Evolutionary conservation across 2,888 invertebrate genomes (phyloP), one percentile per base, ranked within the genome.

Genomic region (Parnassius orleans): DNA sequence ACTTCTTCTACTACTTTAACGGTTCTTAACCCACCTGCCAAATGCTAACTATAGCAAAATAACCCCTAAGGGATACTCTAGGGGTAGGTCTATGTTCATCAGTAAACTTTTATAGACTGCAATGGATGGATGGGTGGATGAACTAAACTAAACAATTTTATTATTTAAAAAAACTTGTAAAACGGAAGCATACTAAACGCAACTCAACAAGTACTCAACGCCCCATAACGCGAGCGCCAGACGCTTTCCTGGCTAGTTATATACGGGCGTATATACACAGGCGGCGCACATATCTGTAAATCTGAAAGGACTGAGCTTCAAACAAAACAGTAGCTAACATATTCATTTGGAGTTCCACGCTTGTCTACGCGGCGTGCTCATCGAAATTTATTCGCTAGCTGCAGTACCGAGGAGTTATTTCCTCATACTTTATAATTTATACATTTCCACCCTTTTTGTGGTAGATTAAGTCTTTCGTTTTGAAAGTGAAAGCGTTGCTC

Each of bases 141-240:
- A 24, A 24, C 24, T 2, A 2, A 24, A 24, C 2, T 1, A 24
- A 24, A 24, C 24, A 24, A 24, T 24, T 24, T 24, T 24, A 24
- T 24, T 24, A n/a, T n/a, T n/a, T n/a, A n/a, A 33, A 33, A 33
- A 33, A 7, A 33, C 33, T 33, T 33, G 7, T 33, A 33, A 48
- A 14, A 52, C 51, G 52, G n/a, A 53, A 64, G 63, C 15, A 51
- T 65, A 56, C 33, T 68, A 71, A 84, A 83, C 73, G 76, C 53
- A 61, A 73, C 84, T 66, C 65, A 33, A 66, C 65, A 68, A 74
- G 77, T 79, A 79, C 81, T 81, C 80, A 76, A 74, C 80, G 75
- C 81, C 78, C 80, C 75, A 72, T 74, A 72, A 73, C 76, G 72
- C 70, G 64, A 69, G 77, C 74, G 81, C 74, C 77, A 79, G 86